These are phyloP conservation scores for Diachasma alloeum DNA, from an alignment of 1,140 invertebrate species.

Conservation along the genomic window DNA sequence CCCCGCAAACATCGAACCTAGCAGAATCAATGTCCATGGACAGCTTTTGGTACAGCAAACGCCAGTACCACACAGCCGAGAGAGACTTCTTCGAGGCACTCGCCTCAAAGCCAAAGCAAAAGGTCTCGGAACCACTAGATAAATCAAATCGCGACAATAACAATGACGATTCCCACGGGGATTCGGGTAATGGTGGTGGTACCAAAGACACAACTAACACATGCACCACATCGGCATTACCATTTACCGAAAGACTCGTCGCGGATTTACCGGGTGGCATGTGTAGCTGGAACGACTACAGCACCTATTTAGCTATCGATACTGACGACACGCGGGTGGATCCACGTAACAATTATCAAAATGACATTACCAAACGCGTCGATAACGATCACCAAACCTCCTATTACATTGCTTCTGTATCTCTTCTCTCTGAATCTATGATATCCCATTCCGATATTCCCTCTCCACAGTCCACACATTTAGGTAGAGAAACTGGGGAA, in stretches of 20 bases:
- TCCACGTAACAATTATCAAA: slow-evolving; percentile 28
- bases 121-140: slow-evolving; percentile 39
- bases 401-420: background rate
- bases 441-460: slow-evolving; percentile 13
- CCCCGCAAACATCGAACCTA: background rate
- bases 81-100: slow-evolving; percentile 64
- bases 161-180: slow-evolving; percentile 69
- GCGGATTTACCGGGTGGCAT: slow-evolving; percentile 80
- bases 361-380: background rate
- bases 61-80: slow-evolving; percentile 71
- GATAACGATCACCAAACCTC: background rate
- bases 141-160: slow-evolving; percentile 61
- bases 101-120: slow-evolving; percentile 51
- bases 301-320: slow-evolving; percentile 76
- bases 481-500: slow-evolving; percentile 55
- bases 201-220: slow-evolving; percentile 28
- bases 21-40: slow-evolving; percentile 57
- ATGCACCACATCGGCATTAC: slow-evolving; percentile 34
- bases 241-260: slow-evolving; percentile 73
- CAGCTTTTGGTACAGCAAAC: slow-evolving; percentile 70
- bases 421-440: slow-evolving; percentile 3
- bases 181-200: slow-evolving; percentile 64
- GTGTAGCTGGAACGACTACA: slow-evolving; percentile 84
- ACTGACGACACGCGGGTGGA: slow-evolving; percentile 37
- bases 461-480: slow-evolving; percentile 46